A percentile compares a stretch with the other conserved stretches of the same genome.
Evolutionary conservation across 1,140 invertebrate species (phyloP).

Genomic region (Kradibia gibbosae): DNA sequence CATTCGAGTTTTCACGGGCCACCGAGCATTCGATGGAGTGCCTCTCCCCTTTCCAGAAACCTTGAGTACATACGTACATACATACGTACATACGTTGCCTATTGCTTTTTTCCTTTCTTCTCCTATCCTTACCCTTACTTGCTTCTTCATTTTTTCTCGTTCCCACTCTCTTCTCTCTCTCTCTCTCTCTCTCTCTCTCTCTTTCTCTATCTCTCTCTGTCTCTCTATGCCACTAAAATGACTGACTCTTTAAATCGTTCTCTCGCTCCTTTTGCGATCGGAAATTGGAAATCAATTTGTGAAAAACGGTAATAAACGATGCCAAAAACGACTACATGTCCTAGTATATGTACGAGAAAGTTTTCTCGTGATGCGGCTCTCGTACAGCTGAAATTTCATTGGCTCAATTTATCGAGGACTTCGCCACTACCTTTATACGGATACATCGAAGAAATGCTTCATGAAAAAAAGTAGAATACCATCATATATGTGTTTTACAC

Average conservation of each 20-base stretch:
- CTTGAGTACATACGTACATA: not conserved
- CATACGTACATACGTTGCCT: not conserved
- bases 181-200: not conserved
- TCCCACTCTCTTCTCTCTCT: not conserved
- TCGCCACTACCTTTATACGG: not conserved
- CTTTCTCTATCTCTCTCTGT: not conserved
- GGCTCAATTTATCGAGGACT: conserved; percentile 1
- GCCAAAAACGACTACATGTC: conserved; percentile 10
- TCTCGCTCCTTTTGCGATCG: not conserved
- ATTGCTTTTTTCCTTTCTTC: not conserved
- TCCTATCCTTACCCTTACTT: too few relatives aligned
- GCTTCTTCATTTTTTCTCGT: not conserved
- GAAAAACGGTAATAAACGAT: conserved; percentile 29
- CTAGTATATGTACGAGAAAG: conserved; percentile 4
- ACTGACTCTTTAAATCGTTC: not conserved
- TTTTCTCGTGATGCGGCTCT: not conserved
- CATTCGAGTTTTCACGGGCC: conserved; percentile 68
- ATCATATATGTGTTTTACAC: too few relatives aligned
- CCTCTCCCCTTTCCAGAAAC: not conserved
- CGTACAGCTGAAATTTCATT: conserved; percentile 9
- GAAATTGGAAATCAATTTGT: conserved; percentile 44
- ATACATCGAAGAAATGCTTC: not conserved
- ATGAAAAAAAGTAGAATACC: not conserved
- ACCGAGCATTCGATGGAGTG: conserved; percentile 59
- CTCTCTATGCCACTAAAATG: not conserved